A percentile compares a stretch with the other conserved stretches of the same genome.
phyloP scores from a whole-genome alignment of 2,113 vertebrate genomes.

The Scolopax mira region DNA sequence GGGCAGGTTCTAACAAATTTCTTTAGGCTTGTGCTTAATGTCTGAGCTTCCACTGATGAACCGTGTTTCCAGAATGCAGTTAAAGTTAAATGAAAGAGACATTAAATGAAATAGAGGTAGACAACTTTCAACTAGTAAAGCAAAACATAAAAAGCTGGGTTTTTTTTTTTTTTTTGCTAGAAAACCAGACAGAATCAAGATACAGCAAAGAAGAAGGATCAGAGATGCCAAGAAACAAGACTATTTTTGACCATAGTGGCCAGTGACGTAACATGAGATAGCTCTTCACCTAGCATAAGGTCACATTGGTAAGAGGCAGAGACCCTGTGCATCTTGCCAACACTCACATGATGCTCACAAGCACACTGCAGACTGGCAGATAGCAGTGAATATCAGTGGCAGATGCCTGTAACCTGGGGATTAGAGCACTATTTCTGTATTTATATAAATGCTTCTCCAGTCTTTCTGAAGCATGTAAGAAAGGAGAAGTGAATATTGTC shows the following conservation, averaged over 20 bases:
- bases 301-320: not conserved
- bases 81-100: not conserved
- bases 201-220: not conserved
- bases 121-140: not conserved
- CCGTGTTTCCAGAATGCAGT: not conserved
- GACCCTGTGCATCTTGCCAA: not conserved
- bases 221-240: not conserved
- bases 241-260: not conserved
- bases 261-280: fast-evolving
- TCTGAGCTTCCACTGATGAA: not conserved
- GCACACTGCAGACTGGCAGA: not conserved
- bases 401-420: not conserved
- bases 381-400: not conserved
- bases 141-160: not conserved
- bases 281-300: not conserved
- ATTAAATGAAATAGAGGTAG: not conserved
- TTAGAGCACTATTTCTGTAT: not conserved
- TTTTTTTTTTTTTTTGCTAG: not conserved
- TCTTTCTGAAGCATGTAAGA: not conserved
- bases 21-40: not conserved
- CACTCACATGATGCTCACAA: not conserved
- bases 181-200: not conserved
- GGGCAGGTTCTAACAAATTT: not conserved
- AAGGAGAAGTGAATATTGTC: not conserved
- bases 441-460: not conserved